Conservation (phyloP, 2,113 vertebrate genomes). For the Dasyornis broadbenti region DNA sequence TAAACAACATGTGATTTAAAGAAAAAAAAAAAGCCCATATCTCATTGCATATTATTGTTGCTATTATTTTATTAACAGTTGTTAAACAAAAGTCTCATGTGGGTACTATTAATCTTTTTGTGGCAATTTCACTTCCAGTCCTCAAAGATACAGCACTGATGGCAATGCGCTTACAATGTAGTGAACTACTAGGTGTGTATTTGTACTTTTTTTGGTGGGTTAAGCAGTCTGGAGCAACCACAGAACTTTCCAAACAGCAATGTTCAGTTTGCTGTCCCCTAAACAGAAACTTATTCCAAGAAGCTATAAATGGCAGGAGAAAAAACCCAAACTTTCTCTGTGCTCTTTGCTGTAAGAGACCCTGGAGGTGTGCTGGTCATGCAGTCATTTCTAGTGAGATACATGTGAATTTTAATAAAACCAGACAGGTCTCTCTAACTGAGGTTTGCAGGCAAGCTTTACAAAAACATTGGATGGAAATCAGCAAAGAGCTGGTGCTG, state of each 20-base stretch:
- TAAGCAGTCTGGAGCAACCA: background rate
- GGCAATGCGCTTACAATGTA: background rate
- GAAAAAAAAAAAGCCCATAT: background rate
- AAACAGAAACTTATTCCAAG: background rate
- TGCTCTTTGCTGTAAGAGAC: background rate
- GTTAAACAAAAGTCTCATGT: background rate
- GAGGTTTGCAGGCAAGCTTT: background rate
- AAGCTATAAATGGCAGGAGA: background rate
- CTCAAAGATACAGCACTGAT: background rate
- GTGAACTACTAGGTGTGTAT: background rate
- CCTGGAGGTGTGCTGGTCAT: background rate
- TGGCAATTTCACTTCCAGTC: background rate
- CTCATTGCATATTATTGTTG: background rate
- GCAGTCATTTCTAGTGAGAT: slow-evolving; percentile 3
- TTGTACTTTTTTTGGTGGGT: background rate
- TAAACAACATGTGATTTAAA: background rate
- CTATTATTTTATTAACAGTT: background rate
- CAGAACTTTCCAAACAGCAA: background rate
- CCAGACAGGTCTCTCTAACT: background rate
- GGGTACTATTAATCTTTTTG: background rate
- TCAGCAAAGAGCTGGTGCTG: background rate
- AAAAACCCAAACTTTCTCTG: rapidly evolving
- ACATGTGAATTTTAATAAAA: slow-evolving; percentile 27
- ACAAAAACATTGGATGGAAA: background rate
- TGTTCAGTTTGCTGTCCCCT: background rate